Conservation (phyloP, 2,888 invertebrate genomes). For the Xestobium rufovillosum region DNA sequence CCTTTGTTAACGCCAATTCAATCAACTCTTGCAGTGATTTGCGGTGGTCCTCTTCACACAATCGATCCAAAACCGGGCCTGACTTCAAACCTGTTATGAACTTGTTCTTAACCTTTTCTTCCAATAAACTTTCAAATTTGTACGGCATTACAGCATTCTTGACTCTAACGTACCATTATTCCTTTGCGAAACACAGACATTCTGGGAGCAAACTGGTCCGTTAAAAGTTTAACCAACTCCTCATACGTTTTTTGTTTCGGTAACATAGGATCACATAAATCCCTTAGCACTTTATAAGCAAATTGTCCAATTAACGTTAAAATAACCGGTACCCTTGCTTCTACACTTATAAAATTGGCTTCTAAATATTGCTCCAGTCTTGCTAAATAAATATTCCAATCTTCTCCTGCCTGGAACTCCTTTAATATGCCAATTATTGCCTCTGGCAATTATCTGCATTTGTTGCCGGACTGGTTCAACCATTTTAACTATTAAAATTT, state of each 20-base stretch:
- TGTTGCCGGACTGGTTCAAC: too few species aligned
- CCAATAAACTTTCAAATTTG: conserved; percentile 20
- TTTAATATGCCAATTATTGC: too few species aligned
- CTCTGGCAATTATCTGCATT: too few species aligned
- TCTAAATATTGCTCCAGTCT: conserved; percentile 14
- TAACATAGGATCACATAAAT: conserved; percentile 22
- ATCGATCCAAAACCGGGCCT: conserved; percentile 19
- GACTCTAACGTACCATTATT: conserved; percentile 22
- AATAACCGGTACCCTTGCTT: conserved; percentile 19
- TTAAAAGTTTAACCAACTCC: conserved; percentile 17
- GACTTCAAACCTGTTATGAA: conserved; percentile 17
- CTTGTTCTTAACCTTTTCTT: conserved; percentile 18
- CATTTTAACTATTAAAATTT: too few species aligned
- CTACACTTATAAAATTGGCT: conserved; percentile 11
- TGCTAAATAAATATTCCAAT: conserved; percentile 14
- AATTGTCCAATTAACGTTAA: conserved; percentile 22
- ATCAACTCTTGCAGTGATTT: conserved; percentile 10
- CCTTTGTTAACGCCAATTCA: conserved; percentile 14
- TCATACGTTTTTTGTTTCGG: conserved; percentile 24
- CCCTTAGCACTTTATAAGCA: conserved; percentile 22
- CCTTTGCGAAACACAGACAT: conserved; percentile 21
- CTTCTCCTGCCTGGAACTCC: too few species aligned
- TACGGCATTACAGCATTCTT: conserved; percentile 23
- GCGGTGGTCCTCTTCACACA: conserved; percentile 19
- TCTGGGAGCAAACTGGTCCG: conserved; percentile 18